Percentiles rank a stretch among this genome's conserved stretches.
Evolutionary conservation across 2,113 vertebrate species (phyloP).

Genomic region (Rhea americana): DNA sequence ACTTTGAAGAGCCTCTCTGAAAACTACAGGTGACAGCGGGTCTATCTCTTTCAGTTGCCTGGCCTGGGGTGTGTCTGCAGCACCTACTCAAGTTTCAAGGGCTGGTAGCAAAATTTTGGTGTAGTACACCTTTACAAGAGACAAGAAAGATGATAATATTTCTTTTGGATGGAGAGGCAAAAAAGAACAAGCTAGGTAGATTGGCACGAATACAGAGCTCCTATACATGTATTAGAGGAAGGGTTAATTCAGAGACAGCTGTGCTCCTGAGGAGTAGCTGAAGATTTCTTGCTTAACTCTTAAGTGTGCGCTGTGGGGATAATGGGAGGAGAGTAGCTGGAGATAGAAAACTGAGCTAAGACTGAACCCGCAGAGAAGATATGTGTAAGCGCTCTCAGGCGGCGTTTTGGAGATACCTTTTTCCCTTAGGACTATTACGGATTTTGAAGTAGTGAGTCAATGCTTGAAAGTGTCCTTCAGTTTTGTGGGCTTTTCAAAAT

Average conservation of each 20-base stretch:
- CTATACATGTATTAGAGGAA: background rate
- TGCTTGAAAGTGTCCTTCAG: background rate
- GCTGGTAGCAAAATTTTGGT: background rate
- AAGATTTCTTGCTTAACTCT: background rate
- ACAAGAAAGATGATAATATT: background rate
- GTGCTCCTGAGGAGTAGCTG: background rate
- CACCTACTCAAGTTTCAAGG: background rate
- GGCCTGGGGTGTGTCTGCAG: background rate
- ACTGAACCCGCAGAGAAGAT: background rate
- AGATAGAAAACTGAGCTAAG: background rate
- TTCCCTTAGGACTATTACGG: background rate
- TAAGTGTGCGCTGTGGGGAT: background rate
- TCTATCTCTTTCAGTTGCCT: background rate
- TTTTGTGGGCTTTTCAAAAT: background rate
- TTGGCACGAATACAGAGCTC: too few species aligned
- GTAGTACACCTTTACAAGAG: background rate
- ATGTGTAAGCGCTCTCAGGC: background rate
- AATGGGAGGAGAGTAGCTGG: background rate
- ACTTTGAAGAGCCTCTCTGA: background rate
- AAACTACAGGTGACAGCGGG: background rate
- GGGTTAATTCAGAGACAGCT: background rate
- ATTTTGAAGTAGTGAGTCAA: background rate
- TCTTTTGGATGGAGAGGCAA: background rate
- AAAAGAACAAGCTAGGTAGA: accelerated
- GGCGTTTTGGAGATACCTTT: background rate